Base-by-base conservation (phyloP, 1,140 invertebrate species). In the Camponotus floridanus region DNA sequence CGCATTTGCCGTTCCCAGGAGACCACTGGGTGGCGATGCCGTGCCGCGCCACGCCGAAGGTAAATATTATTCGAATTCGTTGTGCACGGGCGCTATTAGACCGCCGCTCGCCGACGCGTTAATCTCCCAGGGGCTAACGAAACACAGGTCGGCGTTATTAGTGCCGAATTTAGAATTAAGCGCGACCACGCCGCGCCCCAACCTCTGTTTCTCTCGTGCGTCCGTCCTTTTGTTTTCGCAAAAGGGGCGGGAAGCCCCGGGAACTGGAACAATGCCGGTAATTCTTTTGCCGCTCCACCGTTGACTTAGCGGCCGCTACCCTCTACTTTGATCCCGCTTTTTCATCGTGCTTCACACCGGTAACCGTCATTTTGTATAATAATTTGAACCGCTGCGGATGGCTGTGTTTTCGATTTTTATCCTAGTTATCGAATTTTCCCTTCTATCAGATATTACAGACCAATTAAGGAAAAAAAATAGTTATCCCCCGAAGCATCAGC, bases 61-160 rank as follows among this genome's bases (percentile, higher is more conserved):
- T 91, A 91, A 91, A 91, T 91, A 91, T 91, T 91, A 91, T 91
- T 89, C 64, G 90, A 91, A 91, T 91, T 87, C 83, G 59, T 87
- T 80, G 87, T 85, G 85, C 70, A 76, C 85, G 65, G 61, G 76
- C 88, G 45, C 87, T 86, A 89, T 91, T 91, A 88, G 85, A 59
- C 62, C 73, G 48, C 57, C 87, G 73, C 55, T 85, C 76, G 74
- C 64, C 86, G 59, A 74, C 68, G 74, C 76, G 87, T 86, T 91
- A 91, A 91, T 91, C 89, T 90, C 76, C 79, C 74, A 57, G 85
- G 87, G 85, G 87, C 83, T 90, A 91, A 88, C 90, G 87, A 91
- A 91, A 91, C 87, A 91, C 55, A 83, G 76, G 74, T 45, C 65
- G 57, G 59, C 87, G 76, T 91, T 91, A 91, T 91, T 91, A 90